Evolutionary conservation across 2,113 vertebrate species (phyloP), one percentile per base, ranked within the genome.

Genomic region (Lagopus leucura): DNA sequence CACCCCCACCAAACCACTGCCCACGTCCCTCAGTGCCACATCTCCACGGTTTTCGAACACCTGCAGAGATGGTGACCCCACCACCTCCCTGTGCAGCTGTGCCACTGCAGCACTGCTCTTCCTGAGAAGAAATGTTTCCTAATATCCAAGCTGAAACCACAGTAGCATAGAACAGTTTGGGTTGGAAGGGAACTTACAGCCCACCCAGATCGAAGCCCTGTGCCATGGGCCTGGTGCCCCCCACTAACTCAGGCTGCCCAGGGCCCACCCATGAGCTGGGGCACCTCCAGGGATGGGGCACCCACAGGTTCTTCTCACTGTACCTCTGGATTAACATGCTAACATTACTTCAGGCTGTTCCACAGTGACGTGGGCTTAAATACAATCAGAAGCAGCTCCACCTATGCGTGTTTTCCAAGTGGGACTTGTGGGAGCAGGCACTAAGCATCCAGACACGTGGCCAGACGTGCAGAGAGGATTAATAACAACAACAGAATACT

Each of bases 381-480:
- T 28, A 40, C 55, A 58, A 38, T 4, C 45, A 0, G 24, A 80
- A 73, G 82, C 22, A 77, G 42, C 72, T 82, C 42, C 52, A n/a
- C 47, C 20, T 2, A 17, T 3, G 43, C 2, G 4, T 6, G 25
- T 72, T 92, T 74, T 54, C 50, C 63, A 55, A 88, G 55, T 0
- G 0, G 27, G 67, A 66, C 71, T 20, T 34, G 40, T 4, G 3
- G 77, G 43, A 90, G 27, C 50, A 87, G 50, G 60, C 67, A 85
- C 30, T 87, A 28, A 84, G 54, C 67, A 64, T 12, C 58, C 1
- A 71, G 82, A 64, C 22, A 32, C 1, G 1, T 0, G 3, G 76
- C 32, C 81, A 76, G 63, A 64, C 82, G 87, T 13, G 34, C 82
- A 80, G 66, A 82, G 42, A 47, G 70, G 52, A 75, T 86, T 78